These are phyloP conservation scores for Chlorodrepanis virens DNA, from an alignment of 2,113 vertebrate species.

Conservation along the genomic window DNA sequence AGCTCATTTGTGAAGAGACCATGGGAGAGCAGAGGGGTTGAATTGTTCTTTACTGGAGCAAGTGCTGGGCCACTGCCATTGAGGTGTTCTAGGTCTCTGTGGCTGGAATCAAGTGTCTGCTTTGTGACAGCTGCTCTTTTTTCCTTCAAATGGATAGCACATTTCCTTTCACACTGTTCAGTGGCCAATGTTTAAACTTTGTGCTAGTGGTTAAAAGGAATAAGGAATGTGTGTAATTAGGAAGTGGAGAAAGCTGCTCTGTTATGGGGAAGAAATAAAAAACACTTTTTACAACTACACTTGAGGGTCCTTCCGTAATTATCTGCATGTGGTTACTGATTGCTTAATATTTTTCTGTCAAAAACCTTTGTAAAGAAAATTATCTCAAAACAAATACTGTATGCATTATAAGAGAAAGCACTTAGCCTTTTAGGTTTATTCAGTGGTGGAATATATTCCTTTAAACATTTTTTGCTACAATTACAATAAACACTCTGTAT, in stretches of 20 bases:
- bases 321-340: background rate
- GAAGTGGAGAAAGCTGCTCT: background rate
- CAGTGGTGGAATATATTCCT: background rate
- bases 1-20: background rate
- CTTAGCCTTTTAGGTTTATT: background rate
- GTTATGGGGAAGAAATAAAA: background rate
- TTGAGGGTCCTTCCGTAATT: background rate
- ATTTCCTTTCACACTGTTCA: background rate
- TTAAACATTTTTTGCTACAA: background rate
- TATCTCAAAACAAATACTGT: background rate
- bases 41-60: background rate
- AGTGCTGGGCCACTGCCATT: background rate
- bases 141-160: background rate
- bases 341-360: background rate
- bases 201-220: background rate
- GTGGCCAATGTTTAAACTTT: background rate
- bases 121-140: slow-evolving; percentile 4
- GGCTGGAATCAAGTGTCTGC: background rate
- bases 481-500: background rate
- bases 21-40: background rate
- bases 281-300: background rate
- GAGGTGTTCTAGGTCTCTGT: background rate
- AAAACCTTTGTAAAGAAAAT: background rate
- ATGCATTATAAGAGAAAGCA: background rate
- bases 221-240: background rate